Conservation (phyloP, 2,888 invertebrate species). For the Phorcus lineatus region DNA sequence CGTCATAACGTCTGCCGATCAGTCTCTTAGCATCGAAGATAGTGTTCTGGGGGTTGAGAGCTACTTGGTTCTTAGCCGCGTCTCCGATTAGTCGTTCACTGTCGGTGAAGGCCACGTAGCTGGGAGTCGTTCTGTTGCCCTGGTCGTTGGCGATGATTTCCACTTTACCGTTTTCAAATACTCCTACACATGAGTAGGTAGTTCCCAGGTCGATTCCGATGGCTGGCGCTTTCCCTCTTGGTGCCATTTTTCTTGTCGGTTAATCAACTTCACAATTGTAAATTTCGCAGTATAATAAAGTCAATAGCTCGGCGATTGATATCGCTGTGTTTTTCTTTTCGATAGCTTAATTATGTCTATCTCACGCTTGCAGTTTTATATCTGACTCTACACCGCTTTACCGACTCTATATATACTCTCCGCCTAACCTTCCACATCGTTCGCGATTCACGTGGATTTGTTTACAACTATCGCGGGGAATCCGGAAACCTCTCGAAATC, state of each 20-base stretch:
- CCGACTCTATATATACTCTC: background rate
- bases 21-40: slow-evolving; percentile 76
- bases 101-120: slow-evolving; percentile 84
- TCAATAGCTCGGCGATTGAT: background rate
- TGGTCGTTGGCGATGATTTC: slow-evolving; percentile 77
- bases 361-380: background rate
- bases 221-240: slow-evolving; percentile 55
- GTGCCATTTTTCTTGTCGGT: background rate
- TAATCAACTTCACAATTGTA: background rate
- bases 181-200: slow-evolving; percentile 81
- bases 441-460: background rate
- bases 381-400: background rate
- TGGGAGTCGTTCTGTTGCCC: slow-evolving; percentile 84
- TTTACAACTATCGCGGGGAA: no score
- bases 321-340: background rate
- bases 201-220: slow-evolving; percentile 94
- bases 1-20: slow-evolving; percentile 63
- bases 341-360: background rate
- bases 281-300: background rate
- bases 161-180: slow-evolving; percentile 76
- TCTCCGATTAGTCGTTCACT: slow-evolving; percentile 76
- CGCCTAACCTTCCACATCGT: background rate
- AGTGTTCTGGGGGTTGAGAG: slow-evolving; percentile 85
- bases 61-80: slow-evolving; percentile 77
- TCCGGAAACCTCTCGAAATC: no score